Percentiles rank a stretch among this genome's conserved stretches.
These are phyloP conservation scores for Chelon labrosus DNA, from an alignment of 2,797 vertebrate species.

Conservation along the genomic window DNA sequence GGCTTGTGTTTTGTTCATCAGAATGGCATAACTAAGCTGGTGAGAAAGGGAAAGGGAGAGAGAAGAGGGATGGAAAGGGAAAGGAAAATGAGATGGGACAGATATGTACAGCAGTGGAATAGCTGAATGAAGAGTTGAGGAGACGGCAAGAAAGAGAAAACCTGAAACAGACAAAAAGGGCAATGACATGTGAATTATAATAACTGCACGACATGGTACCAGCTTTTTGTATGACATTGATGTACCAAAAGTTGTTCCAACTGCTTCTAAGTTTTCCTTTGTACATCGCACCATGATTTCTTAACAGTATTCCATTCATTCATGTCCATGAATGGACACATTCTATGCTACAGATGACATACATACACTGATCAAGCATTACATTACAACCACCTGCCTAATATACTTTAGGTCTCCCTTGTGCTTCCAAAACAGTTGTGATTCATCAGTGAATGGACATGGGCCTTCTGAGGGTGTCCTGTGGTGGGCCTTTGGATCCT, in stretches of 20 bases:
- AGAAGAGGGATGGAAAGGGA: constrained; percentile 2
- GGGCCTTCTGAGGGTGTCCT: no score
- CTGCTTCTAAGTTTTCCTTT: no score
- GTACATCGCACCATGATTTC: not conserved
- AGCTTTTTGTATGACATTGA: no score
- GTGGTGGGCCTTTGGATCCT: no score
- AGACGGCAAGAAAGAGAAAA: not conserved
- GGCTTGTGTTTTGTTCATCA: constrained; percentile 53
- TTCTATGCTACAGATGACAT: not conserved
- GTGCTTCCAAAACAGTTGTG: no score
- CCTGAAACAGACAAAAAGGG: not conserved
- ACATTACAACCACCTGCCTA: no score
- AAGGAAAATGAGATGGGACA: not conserved
- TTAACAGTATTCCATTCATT: not conserved
- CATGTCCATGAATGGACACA: not conserved
- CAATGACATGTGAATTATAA: not conserved
- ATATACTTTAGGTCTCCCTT: no score
- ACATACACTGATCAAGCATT: not conserved
- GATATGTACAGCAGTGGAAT: not conserved
- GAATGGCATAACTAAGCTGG: constrained; percentile 50
- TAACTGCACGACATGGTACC: no score
- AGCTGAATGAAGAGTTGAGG: constrained; percentile 3
- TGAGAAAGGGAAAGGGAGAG: not conserved
- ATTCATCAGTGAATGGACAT: no score
- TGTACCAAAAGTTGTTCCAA: no score